Base-by-base conservation (phyloP, 2,113 vertebrate genomes). In the Astur gentilis region DNA sequence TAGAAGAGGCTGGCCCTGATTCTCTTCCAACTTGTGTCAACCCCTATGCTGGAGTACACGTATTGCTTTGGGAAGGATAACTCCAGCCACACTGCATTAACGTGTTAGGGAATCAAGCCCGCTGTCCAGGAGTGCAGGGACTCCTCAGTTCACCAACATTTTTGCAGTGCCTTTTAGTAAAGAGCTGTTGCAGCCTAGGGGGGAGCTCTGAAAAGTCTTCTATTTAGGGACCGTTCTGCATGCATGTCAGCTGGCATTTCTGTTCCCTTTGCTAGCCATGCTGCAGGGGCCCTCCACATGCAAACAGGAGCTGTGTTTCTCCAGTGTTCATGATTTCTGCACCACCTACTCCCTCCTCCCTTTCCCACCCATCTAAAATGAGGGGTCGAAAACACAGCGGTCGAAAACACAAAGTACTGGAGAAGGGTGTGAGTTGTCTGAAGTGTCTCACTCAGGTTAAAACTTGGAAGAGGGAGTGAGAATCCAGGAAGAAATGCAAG, bases 11-110 rank as follows among this genome's bases (percentile, higher is more conserved):
- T 84, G 55, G 31, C 42, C 18, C 21, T 36, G 45, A 6, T 50
- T 42, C 26, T 23, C 10, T n/a, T 32, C 42, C 6, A 15, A 3
- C 21, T 42, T 45, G 19, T 6, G 40, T 9, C 60, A 42, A 6
- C 10, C 38, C 23, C 21, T 22, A 1, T n/a, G 34, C 62, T 19
- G 50, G 47, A 40, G 31, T 2, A 38, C 52, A 17, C 3, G 0
- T 32, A 4, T 19, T 47, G 47, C 38, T 36, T 61, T 38, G 64
- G 47, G 66, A 38, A 58, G 42, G 31, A 16, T 22, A 18, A 6
- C 22, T 34, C n/a, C 50, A 26, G n/a, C 32, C 3, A 1, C 40
- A 7, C 23, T 3, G 7, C 7, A 0, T 16, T 13, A 21, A 11
- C 19, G 61, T 26, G 38, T 13, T 69, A 34, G 47, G 83, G 57